Percentiles rank a stretch among this genome's conserved stretches.
These are phyloP conservation scores for Meda fulgida DNA, from an alignment of 2,797 vertebrate species.

Conservation along the genomic window DNA sequence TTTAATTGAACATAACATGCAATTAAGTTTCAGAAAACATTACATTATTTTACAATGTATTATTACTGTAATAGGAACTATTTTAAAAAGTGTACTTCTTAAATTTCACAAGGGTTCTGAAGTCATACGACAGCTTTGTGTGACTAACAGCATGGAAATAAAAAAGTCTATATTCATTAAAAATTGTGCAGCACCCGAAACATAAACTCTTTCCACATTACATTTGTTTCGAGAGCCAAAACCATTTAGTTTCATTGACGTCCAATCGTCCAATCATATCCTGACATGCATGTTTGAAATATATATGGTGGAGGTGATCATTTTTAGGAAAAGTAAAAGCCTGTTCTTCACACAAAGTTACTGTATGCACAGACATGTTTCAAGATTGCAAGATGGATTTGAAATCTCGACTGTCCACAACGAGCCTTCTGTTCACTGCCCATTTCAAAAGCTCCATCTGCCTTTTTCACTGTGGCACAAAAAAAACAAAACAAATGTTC, in stretches of 20 bases:
- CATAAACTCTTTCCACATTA: neutral
- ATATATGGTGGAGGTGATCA: no score
- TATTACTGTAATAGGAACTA: no score
- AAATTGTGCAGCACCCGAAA: neutral
- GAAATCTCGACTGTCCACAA: neutral
- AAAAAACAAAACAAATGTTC: constrained; percentile 22
- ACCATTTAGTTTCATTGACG: neutral
- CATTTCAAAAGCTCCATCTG: constrained; percentile 32
- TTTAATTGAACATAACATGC: no score
- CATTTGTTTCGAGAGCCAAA: neutral
- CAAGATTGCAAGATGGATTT: neutral
- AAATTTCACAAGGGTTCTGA: no score
- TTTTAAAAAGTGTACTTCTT: neutral
- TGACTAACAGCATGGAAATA: no score
- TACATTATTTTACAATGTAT: no score
- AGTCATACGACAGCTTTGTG: no score
- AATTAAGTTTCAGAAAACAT: no score
- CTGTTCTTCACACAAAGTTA: neutral
- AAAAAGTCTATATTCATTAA: no score
- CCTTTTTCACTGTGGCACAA: constrained; percentile 3
- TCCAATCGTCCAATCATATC: neutral
- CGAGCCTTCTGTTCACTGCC: constrained; percentile 18
- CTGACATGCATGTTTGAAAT: neutral
- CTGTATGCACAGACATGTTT: neutral
- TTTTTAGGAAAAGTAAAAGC: neutral